Evolutionary conservation across 2,113 vertebrate species (phyloP), one percentile per base, ranked within the genome.

Genomic region (Hippocampus comes): DNA sequence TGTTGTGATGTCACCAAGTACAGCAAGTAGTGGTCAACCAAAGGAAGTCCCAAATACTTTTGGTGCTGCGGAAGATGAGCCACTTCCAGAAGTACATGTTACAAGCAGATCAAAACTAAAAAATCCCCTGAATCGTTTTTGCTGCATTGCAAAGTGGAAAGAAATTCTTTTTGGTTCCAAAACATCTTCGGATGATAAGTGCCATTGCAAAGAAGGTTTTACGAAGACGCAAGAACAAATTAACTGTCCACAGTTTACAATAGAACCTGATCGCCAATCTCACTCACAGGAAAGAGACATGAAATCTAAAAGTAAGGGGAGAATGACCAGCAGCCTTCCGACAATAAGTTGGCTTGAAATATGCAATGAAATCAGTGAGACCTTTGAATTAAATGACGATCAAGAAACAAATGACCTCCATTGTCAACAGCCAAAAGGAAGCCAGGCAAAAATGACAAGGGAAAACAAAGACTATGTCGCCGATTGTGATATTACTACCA

Each of bases 131-230:
- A 27, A 87, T 7, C 18, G 70, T 20, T 25, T 84, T 76, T 93
- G 92, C 79, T 92, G 92, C 67, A 9, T 91, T 65, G n/a, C 34
- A 51, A 82, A 42, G 70, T 90, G 82, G 79, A 43, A 85, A 15
- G 70, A 87, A 68, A 25, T 51, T 1, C 21, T 82, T 43, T 30
- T 5, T 6, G 78, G 73, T 41, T 42, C 56, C 55, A 25, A 23
- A 2, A 41, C 4, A 1, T 1, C 23, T 2, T 73, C 25, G 14
- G 4, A 4, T 1, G 76, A 68, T 25, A 79, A 55, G 63, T 93
- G 90, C 76, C 41, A 77, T 18, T 68, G 75, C 48, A 72, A 64
- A 2, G 11, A 43, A 1, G 6, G 66, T 9, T 1, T 12, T 1
- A 23, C 56, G 15, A 53, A 57, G 6, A 67, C 21, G 1, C 27